A percentile compares a stretch with the other conserved stretches of the same genome.
Evolutionary conservation across 2,888 invertebrate species (phyloP).

Genomic region (Patella ulyssiponensis): DNA sequence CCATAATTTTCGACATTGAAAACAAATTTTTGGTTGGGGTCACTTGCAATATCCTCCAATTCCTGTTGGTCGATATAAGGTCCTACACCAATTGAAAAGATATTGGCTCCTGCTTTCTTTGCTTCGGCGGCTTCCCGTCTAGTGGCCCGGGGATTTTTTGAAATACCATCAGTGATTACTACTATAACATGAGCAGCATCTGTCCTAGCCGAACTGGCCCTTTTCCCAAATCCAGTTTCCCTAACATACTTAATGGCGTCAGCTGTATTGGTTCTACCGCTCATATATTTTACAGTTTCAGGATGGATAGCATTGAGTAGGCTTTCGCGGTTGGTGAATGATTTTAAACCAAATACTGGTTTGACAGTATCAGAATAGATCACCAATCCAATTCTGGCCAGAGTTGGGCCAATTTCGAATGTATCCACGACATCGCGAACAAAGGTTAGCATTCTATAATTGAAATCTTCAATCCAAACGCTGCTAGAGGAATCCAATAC

Average conservation of each 20-base stretch:
- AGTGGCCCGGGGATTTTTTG: conserved; percentile 49
- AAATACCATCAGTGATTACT: conserved; percentile 63
- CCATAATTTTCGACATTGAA: conserved; percentile 57
- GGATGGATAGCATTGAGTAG: conserved; percentile 26
- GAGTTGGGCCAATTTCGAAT: conserved; percentile 46
- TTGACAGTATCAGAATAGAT: conserved; percentile 43
- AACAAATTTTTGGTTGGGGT: conserved; percentile 49
- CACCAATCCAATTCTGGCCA: conserved; percentile 50
- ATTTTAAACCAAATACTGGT: conserved; percentile 22
- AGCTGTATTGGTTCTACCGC: conserved; percentile 51
- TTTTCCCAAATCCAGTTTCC: conserved; percentile 41
- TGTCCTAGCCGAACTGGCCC: conserved; percentile 31
- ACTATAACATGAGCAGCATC: conserved; percentile 57
- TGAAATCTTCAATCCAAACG: conserved; percentile 56
- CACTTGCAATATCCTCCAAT: conserved; percentile 53
- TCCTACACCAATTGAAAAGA: conserved; percentile 65
- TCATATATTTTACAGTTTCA: conserved; percentile 26
- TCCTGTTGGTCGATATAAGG: conserved; percentile 48
- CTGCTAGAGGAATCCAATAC: conserved; percentile 56
- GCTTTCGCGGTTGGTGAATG: background rate
- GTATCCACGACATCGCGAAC: conserved; percentile 45
- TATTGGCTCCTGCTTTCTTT: conserved; percentile 47
- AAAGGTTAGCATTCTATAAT: conserved; percentile 47
- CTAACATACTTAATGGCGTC: conserved; percentile 46
- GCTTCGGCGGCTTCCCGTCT: conserved; percentile 48